Evolutionary conservation across 2,113 vertebrate species (phyloP), one percentile per base, ranked within the genome.

Genomic region (Tachysurus vachellii): DNA sequence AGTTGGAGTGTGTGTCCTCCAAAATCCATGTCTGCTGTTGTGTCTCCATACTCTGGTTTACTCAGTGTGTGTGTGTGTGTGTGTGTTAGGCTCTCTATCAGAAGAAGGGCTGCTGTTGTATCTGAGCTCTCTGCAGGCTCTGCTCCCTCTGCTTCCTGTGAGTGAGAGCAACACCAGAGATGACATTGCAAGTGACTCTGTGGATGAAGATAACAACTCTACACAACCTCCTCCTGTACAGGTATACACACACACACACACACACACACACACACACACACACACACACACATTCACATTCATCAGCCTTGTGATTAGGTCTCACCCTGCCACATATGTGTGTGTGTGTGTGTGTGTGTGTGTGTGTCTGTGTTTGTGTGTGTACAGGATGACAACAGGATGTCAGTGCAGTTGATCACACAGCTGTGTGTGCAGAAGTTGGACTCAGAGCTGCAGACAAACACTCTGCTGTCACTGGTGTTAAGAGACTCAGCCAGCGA

Each of bases 401-500:
- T 99, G 87, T 99, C 97, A 0, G 92, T 97, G 64, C 96, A 97
- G 56, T 95, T 96, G 66, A 95, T 99, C 91, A 96, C 96, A 0
- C 97, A 97, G 88, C 96, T 99, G 91, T 99, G 98, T 84, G 95
- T 99, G 53, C 97, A 95, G 92, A 99, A 98, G 88, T 83, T 99
- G 94, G 98, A 99, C 90, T 97, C 97, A 0, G 99, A 99, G 89
- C 97, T 97, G 87, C 98, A 99, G 94, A 99, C 98, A 4, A 99
- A 97, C 42, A 95, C 97, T 4, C 92, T 99, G 1, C 90, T 99
- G 68, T 97, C 95, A 90, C 95, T 99, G 95, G 98, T 99, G 71
- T 98, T 98, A 98, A 96, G 97, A 91, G 98, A 99, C 91, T 97
- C 98, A 0, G 98, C 97, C 88, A 97, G 97, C 26, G 98, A 99